Conservation (phyloP, 2,113 vertebrate species). For the Syngnathoides biaculeatus region DNA sequence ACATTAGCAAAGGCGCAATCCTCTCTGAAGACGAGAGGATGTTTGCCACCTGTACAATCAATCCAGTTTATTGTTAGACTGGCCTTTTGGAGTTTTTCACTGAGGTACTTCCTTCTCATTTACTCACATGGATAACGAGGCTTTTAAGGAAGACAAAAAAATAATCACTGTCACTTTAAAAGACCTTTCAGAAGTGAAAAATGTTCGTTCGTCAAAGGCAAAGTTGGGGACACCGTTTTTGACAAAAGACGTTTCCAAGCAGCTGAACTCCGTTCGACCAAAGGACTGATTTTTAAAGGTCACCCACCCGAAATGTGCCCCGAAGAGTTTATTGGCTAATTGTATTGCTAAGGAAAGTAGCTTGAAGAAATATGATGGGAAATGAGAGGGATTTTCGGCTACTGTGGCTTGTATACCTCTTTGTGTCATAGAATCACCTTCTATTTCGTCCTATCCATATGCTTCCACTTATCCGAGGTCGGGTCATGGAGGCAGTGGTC, state of each 20-base stretch:
- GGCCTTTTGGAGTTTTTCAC: slow-evolving; percentile 47
- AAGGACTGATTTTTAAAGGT: background rate
- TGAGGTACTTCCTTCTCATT: slow-evolving; percentile 51
- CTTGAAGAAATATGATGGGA: background rate
- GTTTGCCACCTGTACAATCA: slow-evolving; percentile 48
- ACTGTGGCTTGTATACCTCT: background rate
- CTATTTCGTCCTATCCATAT: background rate
- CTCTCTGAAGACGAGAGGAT: slow-evolving; percentile 35
- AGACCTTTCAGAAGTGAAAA: slow-evolving; percentile 28
- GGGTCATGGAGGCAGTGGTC: background rate
- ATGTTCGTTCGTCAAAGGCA: slow-evolving; percentile 7
- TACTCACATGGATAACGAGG: slow-evolving; percentile 41
- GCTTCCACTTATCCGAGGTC: background rate
- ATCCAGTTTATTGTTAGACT: slow-evolving; percentile 45
- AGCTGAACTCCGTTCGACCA: background rate
- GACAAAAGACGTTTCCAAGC: background rate
- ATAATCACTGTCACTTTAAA: slow-evolving; percentile 22
- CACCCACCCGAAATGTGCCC: too few species aligned
- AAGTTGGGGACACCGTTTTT: slow-evolving; percentile 10
- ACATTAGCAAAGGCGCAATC: slow-evolving; percentile 55
- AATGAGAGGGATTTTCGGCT: background rate
- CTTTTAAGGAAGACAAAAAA: slow-evolving; percentile 31
- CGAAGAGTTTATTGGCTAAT: background rate
- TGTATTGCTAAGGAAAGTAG: background rate
- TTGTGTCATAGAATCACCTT: background rate